Conservation (phyloP, 2,797 vertebrate genomes). For the Erithacus rubecula region DNA sequence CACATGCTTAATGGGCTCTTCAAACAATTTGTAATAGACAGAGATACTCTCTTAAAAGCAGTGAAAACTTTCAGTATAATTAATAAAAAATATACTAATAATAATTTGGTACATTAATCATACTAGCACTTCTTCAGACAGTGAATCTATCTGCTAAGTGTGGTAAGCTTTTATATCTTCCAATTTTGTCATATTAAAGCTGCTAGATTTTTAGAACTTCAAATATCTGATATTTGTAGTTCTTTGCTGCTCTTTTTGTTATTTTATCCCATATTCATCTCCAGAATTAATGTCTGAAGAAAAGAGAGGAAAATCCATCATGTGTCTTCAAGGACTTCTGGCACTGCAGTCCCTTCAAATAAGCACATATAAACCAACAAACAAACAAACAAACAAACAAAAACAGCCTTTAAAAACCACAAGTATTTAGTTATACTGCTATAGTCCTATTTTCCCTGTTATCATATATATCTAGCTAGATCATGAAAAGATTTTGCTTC, state of each 20-base stretch:
- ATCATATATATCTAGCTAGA: background rate
- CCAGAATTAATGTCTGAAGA: background rate
- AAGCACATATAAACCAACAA: background rate
- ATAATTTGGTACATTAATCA: background rate
- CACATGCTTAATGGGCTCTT: background rate
- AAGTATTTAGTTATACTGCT: background rate
- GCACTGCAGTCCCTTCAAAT: background rate
- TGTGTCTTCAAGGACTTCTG: background rate
- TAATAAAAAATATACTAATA: background rate
- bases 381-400: background rate
- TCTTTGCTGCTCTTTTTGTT: background rate
- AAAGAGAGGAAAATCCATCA: background rate
- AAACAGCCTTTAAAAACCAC: background rate
- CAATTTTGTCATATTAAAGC: background rate
- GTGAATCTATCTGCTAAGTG: background rate
- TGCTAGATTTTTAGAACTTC: background rate
- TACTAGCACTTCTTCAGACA: background rate
- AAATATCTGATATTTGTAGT: background rate
- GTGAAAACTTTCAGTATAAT: background rate
- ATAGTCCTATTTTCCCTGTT: background rate
- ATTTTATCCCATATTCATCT: background rate
- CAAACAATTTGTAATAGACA: background rate
- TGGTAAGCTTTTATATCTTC: background rate
- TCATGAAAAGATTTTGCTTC: background rate
- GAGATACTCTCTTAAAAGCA: background rate